Base-by-base conservation (phyloP, 1,140 invertebrate genomes). In the Tetramorium simillimum region DNA sequence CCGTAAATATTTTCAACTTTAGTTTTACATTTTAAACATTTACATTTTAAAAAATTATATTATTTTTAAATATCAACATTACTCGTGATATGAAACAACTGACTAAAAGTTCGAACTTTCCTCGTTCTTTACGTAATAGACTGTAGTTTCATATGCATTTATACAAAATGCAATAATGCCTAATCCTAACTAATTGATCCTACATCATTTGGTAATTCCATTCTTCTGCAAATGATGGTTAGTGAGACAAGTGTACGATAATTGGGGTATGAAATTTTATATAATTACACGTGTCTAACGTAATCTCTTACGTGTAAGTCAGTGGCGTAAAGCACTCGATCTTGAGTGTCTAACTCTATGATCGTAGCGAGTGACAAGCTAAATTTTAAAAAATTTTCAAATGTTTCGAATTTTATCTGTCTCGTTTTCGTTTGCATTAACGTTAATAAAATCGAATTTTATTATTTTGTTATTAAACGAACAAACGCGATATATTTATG, bases 151-250 rank as follows among this genome's bases (percentile, higher is more conserved):
- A 28, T 12, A 33, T 24, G 21, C 21, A 12, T 14, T 4, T n/a
- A 14, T 33, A 28, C 46, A 18, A 70, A 28, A 56, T 72, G 2
- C 40, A 10, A 60, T 37, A 60, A 82, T 82, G 18, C 21, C 40
- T 10, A 51, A 9, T 75, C 24, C 33, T 37, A 58, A 58, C 4
- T 43, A 46, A 75, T 60, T 49, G 16, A 14, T n/a, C 18, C 53
- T 37, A 49, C 37, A 40, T 75, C n/a, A 69, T 70, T 81, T 70
- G 40, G 63, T 60, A 84, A 75, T 62, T 72, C 65, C n/a, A 56
- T 33, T 33, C 21, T 53, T 72, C n/a, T 21, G 40, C 16, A 75
- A 40, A 84, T 28, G 46, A 73, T 75, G 9, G 14, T 40, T 46
- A 33, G 53, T 33, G 24, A 46, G 69, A 37, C 18, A 40, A 4